Percentiles rank a stretch among this genome's conserved stretches.
phyloP scores from a whole-genome alignment of 2,888 invertebrate genomes.

The Hecatera dysodea region DNA sequence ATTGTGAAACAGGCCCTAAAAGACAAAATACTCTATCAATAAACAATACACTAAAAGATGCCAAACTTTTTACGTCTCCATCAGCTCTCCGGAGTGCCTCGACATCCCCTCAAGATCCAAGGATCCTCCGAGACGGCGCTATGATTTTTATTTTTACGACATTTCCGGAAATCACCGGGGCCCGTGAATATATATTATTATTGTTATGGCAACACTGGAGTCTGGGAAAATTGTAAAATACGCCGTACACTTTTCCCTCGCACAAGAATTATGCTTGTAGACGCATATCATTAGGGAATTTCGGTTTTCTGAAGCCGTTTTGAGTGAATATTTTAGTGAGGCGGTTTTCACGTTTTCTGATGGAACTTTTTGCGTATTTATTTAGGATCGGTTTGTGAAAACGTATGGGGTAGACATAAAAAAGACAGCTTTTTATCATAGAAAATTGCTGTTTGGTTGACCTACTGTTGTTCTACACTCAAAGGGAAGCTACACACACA shows the following conservation, averaged over 20 bases:
- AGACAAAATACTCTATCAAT: constrained; percentile 49
- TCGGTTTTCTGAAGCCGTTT: constrained; percentile 74
- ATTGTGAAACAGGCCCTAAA: constrained; percentile 2
- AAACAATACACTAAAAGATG: constrained; percentile 44
- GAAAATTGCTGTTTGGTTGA: background rate
- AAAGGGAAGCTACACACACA: no score
- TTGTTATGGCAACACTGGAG: constrained; percentile 87
- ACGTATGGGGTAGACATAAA: background rate
- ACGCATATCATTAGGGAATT: constrained; percentile 85
- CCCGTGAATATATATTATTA: constrained; percentile 90
- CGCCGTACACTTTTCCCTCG: constrained; percentile 76
- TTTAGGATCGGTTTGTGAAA: constrained; percentile 20
- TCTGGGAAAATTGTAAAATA: constrained; percentile 88
- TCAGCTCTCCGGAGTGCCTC: constrained; percentile 44
- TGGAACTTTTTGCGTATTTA: constrained; percentile 28
- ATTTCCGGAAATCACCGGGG: constrained; percentile 87
- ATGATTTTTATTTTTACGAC: constrained; percentile 88
- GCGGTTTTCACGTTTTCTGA: constrained; percentile 62
- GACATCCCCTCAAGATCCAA: constrained; percentile 66
- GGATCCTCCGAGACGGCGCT: constrained; percentile 78
- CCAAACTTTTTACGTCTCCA: constrained; percentile 63
- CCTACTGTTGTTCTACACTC: no score
- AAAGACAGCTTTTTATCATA: background rate
- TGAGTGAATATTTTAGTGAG: constrained; percentile 81
- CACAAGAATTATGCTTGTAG: constrained; percentile 79